Percentiles rank a stretch among this genome's conserved stretches.
Conservation (phyloP, 2,888 invertebrate species). For the Geotrupes spiniger region DNA sequence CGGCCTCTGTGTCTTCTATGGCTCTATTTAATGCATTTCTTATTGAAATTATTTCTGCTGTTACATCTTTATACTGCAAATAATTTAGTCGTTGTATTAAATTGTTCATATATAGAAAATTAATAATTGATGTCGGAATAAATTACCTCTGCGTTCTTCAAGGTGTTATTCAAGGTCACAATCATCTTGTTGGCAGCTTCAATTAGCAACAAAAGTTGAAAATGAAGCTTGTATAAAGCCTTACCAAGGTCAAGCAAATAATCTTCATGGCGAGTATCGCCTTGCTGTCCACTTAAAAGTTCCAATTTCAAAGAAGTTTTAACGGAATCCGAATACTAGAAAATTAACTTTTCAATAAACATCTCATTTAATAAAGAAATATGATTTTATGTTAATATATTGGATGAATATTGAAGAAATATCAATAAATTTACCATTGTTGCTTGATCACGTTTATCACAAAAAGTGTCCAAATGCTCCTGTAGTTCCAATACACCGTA, state of each 20-base stretch:
- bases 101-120: background rate
- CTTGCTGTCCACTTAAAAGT: conserved; percentile 58
- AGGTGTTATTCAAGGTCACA: conserved; percentile 60
- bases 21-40: conserved; percentile 59
- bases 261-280: conserved; percentile 58
- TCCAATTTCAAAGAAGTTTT: conserved; percentile 79
- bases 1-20: conserved; percentile 62
- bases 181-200: conserved; percentile 87
- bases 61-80: conserved; percentile 61
- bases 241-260: conserved; percentile 80
- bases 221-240: conserved; percentile 86
- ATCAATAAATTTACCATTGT: conserved; percentile 60
- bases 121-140: background rate
- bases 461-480: conserved; percentile 93
- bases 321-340: conserved; percentile 75
- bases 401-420: background rate
- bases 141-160: conserved; percentile 59
- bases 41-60: conserved; percentile 59
- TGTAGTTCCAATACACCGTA: conserved; percentile 90
- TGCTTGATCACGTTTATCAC: conserved; percentile 87
- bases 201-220: conserved; percentile 84
- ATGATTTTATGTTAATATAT: background rate
- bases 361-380: background rate
- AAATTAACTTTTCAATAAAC: conserved; percentile 19
- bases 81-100: conserved; percentile 13